Evolutionary conservation across 2,797 vertebrate genomes (phyloP).

Genomic region (Chlorospingus semifuscus): DNA sequence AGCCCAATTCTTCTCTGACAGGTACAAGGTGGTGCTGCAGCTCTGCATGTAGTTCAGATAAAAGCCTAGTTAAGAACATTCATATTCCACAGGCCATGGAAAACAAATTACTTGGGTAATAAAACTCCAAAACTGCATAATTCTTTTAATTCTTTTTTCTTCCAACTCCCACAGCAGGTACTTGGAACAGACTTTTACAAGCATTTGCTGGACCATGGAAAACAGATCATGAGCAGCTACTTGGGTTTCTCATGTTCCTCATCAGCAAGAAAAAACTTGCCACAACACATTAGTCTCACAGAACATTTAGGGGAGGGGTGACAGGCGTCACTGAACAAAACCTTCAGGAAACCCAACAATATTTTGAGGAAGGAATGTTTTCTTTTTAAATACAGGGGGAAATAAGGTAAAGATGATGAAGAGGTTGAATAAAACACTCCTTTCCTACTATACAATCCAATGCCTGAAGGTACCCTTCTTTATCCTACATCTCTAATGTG

Average conservation of each 20-base stretch:
- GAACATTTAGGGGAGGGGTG: neutral
- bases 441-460: neutral
- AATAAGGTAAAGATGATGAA: neutral
- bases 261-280: neutral
- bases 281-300: neutral
- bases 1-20: neutral
- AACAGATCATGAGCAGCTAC: neutral
- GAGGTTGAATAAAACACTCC: neutral
- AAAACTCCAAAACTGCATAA: neutral
- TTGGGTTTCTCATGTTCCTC: neutral
- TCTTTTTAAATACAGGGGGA: neutral
- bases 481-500: fast-evolving
- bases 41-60: neutral
- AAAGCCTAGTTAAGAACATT: neutral
- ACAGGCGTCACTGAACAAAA: neutral
- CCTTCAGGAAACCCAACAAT: neutral
- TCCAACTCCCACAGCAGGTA: neutral
- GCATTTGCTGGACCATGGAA: neutral
- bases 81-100: neutral
- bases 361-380: neutral
- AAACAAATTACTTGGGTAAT: neutral
- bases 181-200: neutral
- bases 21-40: neutral
- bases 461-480: neutral
- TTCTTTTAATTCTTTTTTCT: neutral